phyloP scores from a whole-genome alignment of 2,888 invertebrate genomes.

The Cataglyphis livida region DNA sequence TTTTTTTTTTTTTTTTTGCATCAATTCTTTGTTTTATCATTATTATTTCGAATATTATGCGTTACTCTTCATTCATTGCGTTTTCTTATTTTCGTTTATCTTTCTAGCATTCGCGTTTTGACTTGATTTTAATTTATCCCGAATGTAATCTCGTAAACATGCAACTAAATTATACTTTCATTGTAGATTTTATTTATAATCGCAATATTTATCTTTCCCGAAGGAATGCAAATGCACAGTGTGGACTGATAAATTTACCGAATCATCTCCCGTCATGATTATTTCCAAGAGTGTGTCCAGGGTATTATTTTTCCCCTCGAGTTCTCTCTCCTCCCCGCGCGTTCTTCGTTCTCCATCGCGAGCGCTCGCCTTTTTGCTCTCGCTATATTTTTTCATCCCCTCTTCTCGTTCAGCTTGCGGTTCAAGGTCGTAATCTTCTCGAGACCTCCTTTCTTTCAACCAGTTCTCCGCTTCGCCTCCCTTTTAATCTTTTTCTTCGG shows the following conservation, averaged over 20 bases:
- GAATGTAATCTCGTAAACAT: neutral
- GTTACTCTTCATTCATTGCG: neutral
- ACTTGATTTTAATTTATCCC: slow-evolving; percentile 16
- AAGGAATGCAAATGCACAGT: slow-evolving; percentile 15
- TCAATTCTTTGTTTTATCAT: neutral
- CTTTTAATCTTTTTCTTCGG: slow-evolving; percentile 51
- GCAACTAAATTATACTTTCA: slow-evolving; percentile 12
- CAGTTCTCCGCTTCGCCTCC: slow-evolving; percentile 47
- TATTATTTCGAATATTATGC: neutral
- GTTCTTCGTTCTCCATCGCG: slow-evolving; percentile 40
- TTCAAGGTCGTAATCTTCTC: slow-evolving; percentile 57
- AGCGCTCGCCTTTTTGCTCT: slow-evolving; percentile 26
- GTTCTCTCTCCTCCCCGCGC: slow-evolving; percentile 36
- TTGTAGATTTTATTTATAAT: neutral
- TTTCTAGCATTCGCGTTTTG: neutral
- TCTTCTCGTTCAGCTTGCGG: slow-evolving; percentile 48
- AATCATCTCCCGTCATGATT: slow-evolving; percentile 50
- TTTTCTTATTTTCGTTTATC: neutral
- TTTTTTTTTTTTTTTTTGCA: neutral
- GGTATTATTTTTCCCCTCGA: slow-evolving; percentile 53
- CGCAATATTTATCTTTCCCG: slow-evolving; percentile 34
- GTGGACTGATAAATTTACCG: slow-evolving; percentile 48
- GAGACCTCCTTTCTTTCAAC: slow-evolving; percentile 57
- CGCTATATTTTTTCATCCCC: slow-evolving; percentile 51
- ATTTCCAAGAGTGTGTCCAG: slow-evolving; percentile 43